A percentile compares a stretch with the other conserved stretches of the same genome.
Conservation (phyloP, 1,140 invertebrate genomes). For the Pseudomyrmex gracilis region DNA sequence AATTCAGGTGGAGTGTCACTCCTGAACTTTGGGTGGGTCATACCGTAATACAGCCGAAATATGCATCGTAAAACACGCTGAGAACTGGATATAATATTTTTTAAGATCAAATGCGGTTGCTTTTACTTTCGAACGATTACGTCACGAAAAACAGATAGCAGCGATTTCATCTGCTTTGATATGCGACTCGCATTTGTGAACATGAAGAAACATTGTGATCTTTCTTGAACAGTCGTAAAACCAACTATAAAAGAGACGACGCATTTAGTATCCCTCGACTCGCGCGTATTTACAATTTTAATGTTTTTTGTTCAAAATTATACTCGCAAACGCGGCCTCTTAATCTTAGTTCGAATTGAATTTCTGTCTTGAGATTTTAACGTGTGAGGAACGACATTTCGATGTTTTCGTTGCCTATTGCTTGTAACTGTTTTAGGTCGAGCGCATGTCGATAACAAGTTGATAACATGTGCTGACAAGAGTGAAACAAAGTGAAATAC, state of each 20-base stretch:
- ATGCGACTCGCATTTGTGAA: constrained; percentile 35
- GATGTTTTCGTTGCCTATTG: neutral
- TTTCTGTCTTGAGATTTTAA: neutral
- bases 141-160: constrained; percentile 12
- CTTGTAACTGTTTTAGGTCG: neutral
- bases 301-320: neutral
- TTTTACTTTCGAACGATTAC: constrained; percentile 53
- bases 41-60: neutral
- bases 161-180: constrained; percentile 63
- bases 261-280: constrained; percentile 17
- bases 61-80: constrained; percentile 15
- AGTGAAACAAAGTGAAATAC: no score
- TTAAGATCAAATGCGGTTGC: constrained; percentile 8
- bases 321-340: no score
- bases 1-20: no score
- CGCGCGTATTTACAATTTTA: constrained; percentile 24
- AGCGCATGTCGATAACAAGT: neutral
- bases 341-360: neutral
- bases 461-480: no score
- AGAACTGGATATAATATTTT: constrained; percentile 14
- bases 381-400: neutral
- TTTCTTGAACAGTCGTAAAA: constrained; percentile 51
- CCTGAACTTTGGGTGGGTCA: no score
- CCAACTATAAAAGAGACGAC: constrained; percentile 48
- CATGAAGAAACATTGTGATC: constrained; percentile 13